Evolutionary conservation across 64 coral and sea anemone species (phyloP).

Genomic region (Actinia tenebrosa): DNA sequence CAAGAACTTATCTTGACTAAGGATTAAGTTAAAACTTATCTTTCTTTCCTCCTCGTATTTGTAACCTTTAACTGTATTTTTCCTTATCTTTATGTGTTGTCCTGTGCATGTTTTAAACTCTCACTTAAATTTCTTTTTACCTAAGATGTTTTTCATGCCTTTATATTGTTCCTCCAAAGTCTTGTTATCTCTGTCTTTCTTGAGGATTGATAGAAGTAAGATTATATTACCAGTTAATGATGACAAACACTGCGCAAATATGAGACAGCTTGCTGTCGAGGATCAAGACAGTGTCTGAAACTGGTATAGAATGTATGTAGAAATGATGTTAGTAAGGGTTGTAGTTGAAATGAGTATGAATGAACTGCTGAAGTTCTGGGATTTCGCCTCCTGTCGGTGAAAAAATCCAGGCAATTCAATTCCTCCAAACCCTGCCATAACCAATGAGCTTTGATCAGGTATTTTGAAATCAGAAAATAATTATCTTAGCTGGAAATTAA

Average conservation of each 20-base stretch:
- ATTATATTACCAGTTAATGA: constrained; percentile 50
- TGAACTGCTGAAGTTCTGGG: too few species aligned
- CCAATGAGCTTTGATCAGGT: too few species aligned
- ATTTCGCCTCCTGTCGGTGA: too few species aligned
- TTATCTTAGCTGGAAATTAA: too few species aligned
- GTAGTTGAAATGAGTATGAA: too few species aligned
- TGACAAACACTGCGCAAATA: constrained; percentile 80
- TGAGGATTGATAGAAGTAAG: background rate
- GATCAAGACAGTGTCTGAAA: constrained; percentile 24
- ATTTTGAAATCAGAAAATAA: too few species aligned
- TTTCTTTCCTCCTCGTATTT: background rate
- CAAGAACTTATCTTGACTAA: constrained; percentile 4
- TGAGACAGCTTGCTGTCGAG: constrained; percentile 26
- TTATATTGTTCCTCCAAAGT: background rate
- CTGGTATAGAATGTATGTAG: background rate
- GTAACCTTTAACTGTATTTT: background rate
- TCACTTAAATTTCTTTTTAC: background rate
- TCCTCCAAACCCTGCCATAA: too few species aligned
- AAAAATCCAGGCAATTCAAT: too few species aligned
- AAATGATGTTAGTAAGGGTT: background rate
- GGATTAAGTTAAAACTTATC: background rate
- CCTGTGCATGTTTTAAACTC: background rate
- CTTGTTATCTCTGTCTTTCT: background rate
- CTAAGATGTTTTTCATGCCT: background rate
- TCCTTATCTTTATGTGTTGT: constrained; percentile 1